Percentiles rank a stretch among this genome's conserved stretches.
Evolutionary conservation across 2,888 invertebrate species (phyloP).

Genomic region (Clostera curtula): DNA sequence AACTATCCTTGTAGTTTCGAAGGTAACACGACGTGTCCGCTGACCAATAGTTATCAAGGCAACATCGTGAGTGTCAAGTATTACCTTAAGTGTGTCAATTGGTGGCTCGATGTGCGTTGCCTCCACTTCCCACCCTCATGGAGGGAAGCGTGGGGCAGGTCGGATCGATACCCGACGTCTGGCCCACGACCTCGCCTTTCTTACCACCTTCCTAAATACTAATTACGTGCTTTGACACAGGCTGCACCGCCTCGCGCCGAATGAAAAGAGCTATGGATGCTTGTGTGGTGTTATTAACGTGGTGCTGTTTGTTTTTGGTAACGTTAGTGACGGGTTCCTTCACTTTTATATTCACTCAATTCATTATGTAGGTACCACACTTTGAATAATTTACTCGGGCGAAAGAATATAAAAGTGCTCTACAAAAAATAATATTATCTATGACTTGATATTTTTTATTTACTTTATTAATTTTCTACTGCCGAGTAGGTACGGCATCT

Average conservation of each 20-base stretch:
- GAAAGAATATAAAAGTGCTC: no score
- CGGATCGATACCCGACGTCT: conserved; percentile 80
- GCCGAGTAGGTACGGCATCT: no score
- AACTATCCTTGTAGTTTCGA: no score
- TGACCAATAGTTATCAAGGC: conserved; percentile 41
- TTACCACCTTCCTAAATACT: conserved; percentile 76
- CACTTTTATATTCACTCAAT: no score
- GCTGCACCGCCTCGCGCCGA: conserved; percentile 59
- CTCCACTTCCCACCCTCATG: conserved; percentile 39
- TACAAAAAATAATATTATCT: no score
- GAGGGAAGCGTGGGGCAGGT: conserved; percentile 70
- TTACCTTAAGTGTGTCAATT: conserved; percentile 74
- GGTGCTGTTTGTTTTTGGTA: conserved; percentile 51
- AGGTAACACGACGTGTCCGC: no score
- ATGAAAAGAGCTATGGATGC: conserved; percentile 65
- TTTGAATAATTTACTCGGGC: no score
- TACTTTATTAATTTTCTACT: no score
- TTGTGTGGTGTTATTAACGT: conserved; percentile 61
- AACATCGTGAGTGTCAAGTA: conserved; percentile 60
- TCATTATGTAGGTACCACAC: no score
- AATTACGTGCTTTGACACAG: conserved; percentile 75
- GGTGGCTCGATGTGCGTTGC: conserved; percentile 71
- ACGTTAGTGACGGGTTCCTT: conserved; percentile 34
- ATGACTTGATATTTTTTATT: no score
- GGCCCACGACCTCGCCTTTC: conserved; percentile 75